A percentile compares a stretch with the other conserved stretches of the same genome.
These are phyloP conservation scores for Unio pictorum DNA, from an alignment of 2,888 invertebrate species.

Conservation along the genomic window DNA sequence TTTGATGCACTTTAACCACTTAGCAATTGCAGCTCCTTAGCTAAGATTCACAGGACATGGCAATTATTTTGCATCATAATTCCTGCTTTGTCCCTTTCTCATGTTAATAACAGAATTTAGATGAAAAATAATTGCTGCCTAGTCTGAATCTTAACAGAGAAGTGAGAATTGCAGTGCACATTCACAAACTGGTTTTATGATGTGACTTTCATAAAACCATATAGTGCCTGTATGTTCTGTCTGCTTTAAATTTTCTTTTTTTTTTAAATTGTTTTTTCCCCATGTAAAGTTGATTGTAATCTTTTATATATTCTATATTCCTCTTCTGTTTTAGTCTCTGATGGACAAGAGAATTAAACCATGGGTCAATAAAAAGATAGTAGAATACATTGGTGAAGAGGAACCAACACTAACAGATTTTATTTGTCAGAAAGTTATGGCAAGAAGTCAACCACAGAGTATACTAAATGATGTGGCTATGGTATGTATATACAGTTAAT, in stretches of 20 bases:
- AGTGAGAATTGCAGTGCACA: neutral
- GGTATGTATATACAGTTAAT: constrained; percentile 77
- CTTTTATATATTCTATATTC: constrained; percentile 1
- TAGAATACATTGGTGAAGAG: constrained; percentile 99
- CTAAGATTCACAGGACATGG: no score
- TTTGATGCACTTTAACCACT: no score
- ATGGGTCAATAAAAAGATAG: constrained; percentile 99
- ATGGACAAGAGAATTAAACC: constrained; percentile 98
- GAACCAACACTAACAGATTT: constrained; percentile 99
- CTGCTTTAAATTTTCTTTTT: neutral
- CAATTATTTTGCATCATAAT: no score
- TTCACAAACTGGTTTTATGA: no score
- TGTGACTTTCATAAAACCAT: neutral
- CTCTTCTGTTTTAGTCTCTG: constrained; percentile 74
- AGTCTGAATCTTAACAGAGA: no score
- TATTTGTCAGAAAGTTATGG: constrained; percentile 97
- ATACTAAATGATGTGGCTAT: constrained; percentile 99
- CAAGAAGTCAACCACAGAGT: constrained; percentile 91
- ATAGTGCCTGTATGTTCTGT: neutral
- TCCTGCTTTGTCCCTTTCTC: no score
- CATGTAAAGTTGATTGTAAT: neutral
- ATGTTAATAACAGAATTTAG: no score
- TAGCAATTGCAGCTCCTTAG: no score
- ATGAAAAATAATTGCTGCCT: no score
- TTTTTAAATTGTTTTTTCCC: no score